These are phyloP conservation scores for Hydropsyche betteni DNA, from an alignment of 2,888 invertebrate genomes.

Conservation along the genomic window DNA sequence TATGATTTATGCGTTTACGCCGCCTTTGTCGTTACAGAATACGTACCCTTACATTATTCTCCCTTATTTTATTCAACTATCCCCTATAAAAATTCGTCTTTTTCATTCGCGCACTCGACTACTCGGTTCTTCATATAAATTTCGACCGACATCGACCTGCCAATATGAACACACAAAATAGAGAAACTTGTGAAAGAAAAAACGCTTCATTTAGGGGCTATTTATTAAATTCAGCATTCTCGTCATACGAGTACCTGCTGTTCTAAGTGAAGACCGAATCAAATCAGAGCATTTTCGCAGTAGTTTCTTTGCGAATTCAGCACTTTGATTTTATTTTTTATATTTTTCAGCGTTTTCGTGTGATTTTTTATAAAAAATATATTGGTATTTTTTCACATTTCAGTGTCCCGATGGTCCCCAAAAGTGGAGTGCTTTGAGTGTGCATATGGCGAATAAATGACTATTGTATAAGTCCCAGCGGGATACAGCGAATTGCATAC, in stretches of 20 bases:
- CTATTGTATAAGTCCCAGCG: slow-evolving; percentile 58
- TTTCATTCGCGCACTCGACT: slow-evolving; percentile 27
- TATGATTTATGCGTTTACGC: neutral
- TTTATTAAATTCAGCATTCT: slow-evolving; percentile 46
- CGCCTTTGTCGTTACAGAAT: slow-evolving; percentile 1
- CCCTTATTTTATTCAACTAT: slow-evolving; percentile 48
- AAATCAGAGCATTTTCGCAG: slow-evolving; percentile 45
- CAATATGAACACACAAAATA: neutral
- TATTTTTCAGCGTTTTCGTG: neutral
- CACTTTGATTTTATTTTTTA: neutral
- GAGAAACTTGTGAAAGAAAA: slow-evolving; percentile 1
- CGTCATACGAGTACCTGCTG: slow-evolving; percentile 46
- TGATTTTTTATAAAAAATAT: neutral
- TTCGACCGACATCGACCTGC: neutral
- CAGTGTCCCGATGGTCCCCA: neutral
- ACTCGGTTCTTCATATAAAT: slow-evolving; percentile 18
- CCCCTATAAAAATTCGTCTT: slow-evolving; percentile 48
- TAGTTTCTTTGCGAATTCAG: neutral
- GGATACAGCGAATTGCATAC: slow-evolving; percentile 46
- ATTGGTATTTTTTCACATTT: neutral
- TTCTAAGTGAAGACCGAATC: slow-evolving; percentile 47
- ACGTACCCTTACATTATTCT: slow-evolving; percentile 31
- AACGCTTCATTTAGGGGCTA: slow-evolving; percentile 24
- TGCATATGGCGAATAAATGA: slow-evolving; percentile 68
- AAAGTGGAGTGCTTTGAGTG: slow-evolving; percentile 46